A percentile compares a stretch with the other conserved stretches of the same genome.
Conservation (phyloP, 2,113 vertebrate species). For the Passer montanus region DNA sequence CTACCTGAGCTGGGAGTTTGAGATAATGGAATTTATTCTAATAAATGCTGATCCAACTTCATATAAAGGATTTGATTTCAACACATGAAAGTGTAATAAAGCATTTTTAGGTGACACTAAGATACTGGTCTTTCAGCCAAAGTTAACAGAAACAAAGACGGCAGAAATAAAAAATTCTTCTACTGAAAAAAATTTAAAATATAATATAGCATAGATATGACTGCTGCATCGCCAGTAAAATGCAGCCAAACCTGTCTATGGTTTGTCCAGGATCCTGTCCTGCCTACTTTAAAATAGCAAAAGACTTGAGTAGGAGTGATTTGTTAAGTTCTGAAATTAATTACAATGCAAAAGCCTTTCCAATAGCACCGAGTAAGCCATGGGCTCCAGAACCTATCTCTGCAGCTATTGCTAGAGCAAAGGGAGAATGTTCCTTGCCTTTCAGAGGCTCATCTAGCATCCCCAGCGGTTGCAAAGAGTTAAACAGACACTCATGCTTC, state of each 20-base stretch:
- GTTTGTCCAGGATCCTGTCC: not conserved
- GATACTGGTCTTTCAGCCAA: not conserved
- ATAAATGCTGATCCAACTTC: not conserved
- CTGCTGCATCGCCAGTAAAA: not conserved
- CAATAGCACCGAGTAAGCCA: not conserved
- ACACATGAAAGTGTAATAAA: not conserved
- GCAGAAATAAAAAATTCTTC: not conserved
- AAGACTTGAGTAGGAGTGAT: not conserved
- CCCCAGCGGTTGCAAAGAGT: constrained; percentile 47
- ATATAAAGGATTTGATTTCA: not conserved
- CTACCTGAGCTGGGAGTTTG: not conserved
- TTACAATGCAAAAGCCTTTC: not conserved
- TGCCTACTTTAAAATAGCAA: not conserved
- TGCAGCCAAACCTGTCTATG: not conserved
- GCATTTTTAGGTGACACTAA: constrained; percentile 7
- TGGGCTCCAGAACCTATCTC: not conserved
- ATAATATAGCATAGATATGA: not conserved
- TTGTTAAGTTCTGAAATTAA: not conserved
- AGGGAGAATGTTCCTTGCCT: not conserved
- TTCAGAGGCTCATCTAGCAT: not conserved
- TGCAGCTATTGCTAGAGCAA: not conserved
- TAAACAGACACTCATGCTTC: constrained; percentile 57
- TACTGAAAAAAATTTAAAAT: not conserved
- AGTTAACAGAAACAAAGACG: not conserved
- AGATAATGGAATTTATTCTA: not conserved